These are phyloP conservation scores for Athetis lepigone DNA, from an alignment of 2,888 invertebrate species.

Conservation along the genomic window DNA sequence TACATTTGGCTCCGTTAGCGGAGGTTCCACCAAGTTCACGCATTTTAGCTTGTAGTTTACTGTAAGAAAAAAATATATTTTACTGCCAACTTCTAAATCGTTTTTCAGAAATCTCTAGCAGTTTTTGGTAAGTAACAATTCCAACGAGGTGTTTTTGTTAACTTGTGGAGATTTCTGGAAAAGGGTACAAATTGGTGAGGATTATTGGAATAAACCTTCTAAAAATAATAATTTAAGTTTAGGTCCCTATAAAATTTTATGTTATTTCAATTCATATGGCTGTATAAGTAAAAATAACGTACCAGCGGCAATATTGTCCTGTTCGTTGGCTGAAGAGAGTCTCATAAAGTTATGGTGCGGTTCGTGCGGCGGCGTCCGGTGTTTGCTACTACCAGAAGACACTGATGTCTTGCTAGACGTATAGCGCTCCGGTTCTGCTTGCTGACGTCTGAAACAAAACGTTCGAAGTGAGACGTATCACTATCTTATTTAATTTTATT, in stretches of 20 bases:
- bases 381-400: constrained; percentile 82
- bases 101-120: no score
- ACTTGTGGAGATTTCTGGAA: no score
- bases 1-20: constrained; percentile 87
- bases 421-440: constrained; percentile 87
- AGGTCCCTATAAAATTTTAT: no score
- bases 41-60: constrained; percentile 88
- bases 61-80: constrained; percentile 53
- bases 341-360: constrained; percentile 82
- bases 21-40: constrained; percentile 86
- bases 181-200: no score
- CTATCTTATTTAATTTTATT: no score
- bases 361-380: constrained; percentile 78
- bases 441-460: constrained; percentile 78
- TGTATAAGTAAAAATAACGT: constrained; percentile 7
- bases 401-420: constrained; percentile 84
- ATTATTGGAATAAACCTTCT: no score
- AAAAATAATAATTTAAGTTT: no score
- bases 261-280: no score
- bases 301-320: constrained; percentile 86
- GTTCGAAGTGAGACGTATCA: background rate
- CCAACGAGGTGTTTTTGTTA: no score
- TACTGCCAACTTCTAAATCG: background rate
- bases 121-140: background rate
- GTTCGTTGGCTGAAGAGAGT: constrained; percentile 83